Conservation (phyloP, 2,888 invertebrate species). For the Ceriagrion tenellum region DNA sequence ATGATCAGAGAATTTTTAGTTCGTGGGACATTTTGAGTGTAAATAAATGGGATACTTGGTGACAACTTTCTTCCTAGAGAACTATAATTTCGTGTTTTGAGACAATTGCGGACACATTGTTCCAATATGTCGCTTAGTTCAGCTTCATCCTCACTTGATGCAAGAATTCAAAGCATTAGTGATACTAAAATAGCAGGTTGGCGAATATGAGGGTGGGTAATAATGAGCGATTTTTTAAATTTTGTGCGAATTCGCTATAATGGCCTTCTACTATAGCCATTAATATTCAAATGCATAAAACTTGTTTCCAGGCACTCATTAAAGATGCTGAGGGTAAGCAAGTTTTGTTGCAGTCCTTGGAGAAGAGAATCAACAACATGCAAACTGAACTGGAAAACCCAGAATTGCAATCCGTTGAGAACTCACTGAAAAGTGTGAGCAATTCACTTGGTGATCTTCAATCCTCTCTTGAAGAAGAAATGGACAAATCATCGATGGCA, state of each 20-base stretch:
- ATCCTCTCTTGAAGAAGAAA: constrained; percentile 85
- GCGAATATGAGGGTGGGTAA: no score
- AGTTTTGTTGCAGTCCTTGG: constrained; percentile 89
- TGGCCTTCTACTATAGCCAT: constrained; percentile 21
- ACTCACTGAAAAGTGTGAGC: constrained; percentile 85
- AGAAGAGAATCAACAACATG: constrained; percentile 90
- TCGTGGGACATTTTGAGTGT: no score
- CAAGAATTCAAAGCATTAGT: no score
- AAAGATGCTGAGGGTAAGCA: constrained; percentile 93
- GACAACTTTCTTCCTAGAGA: no score
- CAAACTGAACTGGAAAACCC: constrained; percentile 91
- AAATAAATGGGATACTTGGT: no score
- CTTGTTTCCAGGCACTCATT: constrained; percentile 80
- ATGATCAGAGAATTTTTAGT: no score
- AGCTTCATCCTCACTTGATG: no score
- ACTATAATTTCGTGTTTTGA: no score
- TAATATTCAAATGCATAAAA: background rate
- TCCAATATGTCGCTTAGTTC: no score
- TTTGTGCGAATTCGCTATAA: no score
- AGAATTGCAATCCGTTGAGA: constrained; percentile 90
- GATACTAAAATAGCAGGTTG: no score
- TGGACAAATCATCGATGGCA: constrained; percentile 84
- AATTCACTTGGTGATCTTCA: constrained; percentile 88
- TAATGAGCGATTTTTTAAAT: background rate
- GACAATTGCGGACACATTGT: no score